phyloP scores from a whole-genome alignment of 1,140 invertebrate species.

The Drosophila lacteicornis region DNA sequence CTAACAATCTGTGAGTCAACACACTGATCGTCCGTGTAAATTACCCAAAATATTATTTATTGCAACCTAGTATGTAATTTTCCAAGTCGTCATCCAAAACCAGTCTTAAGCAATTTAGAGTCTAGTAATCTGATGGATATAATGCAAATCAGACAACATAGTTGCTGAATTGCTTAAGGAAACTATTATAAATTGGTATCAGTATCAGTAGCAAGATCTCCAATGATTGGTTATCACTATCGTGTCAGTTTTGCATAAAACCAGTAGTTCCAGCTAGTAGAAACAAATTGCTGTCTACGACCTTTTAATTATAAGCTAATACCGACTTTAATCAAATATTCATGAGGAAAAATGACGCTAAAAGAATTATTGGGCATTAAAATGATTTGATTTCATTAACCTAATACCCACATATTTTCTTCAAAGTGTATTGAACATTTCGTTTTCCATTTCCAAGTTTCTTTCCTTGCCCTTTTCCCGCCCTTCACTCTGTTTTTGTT shows the following conservation, averaged over 20 bases:
- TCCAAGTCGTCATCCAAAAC: conserved; percentile 12
- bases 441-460: conserved; percentile 43
- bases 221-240: not conserved
- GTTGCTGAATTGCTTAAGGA: not conserved
- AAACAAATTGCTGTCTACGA: conserved; percentile 6
- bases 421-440: conserved; percentile 6
- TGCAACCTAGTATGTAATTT: not conserved
- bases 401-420: not conserved
- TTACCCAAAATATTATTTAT: conserved; percentile 14
- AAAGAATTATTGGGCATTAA: not conserved
- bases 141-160: not conserved
- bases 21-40: conserved; percentile 23
- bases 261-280: conserved; percentile 4
- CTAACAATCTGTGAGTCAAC: conserved; percentile 29
- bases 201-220: not conserved
- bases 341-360: not conserved
- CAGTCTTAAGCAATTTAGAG: conserved; percentile 7
- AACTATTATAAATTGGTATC: conserved; percentile 1
- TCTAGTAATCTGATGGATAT: not conserved
- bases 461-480: conserved; percentile 18
- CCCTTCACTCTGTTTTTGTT: conserved; percentile 24
- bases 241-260: conserved; percentile 1
- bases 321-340: not conserved
- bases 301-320: not conserved
- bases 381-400: not conserved